Conservation (phyloP, 1,140 invertebrate species). For the Holotrichia oblita region DNA sequence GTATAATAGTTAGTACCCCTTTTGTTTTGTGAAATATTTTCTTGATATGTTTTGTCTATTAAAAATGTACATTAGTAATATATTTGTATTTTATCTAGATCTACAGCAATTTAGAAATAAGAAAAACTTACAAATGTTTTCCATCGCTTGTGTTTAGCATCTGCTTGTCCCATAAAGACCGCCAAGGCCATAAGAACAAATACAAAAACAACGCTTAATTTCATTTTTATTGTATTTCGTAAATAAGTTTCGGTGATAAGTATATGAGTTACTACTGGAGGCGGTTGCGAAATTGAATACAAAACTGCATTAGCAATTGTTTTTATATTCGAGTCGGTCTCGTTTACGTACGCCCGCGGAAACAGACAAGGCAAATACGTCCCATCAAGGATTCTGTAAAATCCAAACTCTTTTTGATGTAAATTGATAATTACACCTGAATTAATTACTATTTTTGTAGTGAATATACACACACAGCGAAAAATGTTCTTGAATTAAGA, state of each 20-base stretch:
- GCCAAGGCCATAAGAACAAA: slow-evolving; percentile 35
- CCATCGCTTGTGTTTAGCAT: slow-evolving; percentile 24
- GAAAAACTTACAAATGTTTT: slow-evolving; percentile 37
- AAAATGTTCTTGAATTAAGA: too few species aligned
- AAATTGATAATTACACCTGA: too few species aligned
- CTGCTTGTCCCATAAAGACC: slow-evolving; percentile 34
- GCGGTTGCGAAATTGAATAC: not conserved
- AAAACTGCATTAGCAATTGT: not conserved
- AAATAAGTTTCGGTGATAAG: not conserved
- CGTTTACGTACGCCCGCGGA: not conserved
- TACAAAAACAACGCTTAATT: slow-evolving; percentile 27
- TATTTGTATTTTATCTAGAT: too few species aligned
- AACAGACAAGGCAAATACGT: not conserved
- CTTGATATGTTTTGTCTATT: slow-evolving; percentile 23
- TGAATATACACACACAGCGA: too few species aligned
- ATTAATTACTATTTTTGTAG: too few species aligned
- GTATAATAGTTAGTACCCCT: slow-evolving; percentile 25
- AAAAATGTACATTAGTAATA: not conserved
- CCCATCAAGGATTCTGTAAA: not conserved
- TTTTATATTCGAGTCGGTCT: not conserved
- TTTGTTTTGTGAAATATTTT: slow-evolving; percentile 36
- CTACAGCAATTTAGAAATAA: not conserved
- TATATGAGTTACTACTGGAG: not conserved
- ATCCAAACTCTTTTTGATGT: too few species aligned
- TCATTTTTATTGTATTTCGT: slow-evolving; percentile 36